Evolutionary conservation across 2,888 invertebrate genomes (phyloP), one percentile per base, ranked within the genome.

Genomic region (Drosophila trichaetosa): DNA sequence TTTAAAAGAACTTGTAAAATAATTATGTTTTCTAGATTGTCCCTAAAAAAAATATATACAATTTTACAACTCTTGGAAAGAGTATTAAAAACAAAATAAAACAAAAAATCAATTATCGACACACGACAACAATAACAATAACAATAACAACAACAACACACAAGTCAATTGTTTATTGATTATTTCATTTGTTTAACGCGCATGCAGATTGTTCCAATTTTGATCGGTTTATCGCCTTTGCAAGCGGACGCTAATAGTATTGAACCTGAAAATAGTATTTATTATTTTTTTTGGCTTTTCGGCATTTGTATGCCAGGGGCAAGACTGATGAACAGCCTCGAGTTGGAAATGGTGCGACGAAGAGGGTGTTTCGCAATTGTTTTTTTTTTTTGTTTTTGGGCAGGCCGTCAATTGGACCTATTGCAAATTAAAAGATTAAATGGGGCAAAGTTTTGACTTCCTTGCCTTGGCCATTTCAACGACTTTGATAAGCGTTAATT

Each of bases 201-300:
- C 71, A 46, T 52, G 76, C 73, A 66, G 73, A 83, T 73, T 85
- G 84, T 86, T 85, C 84, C 84, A 86, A 81, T 88, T 85, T 85
- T 86, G 79, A 85, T 88, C 87, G 87, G 81, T 83, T 81, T 85
- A 88, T 83, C 79, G 79, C 48, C 54, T 77, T 83, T 80, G 79
- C 81, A 77, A 79, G 81, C 78, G 83, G 71, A 65, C 76, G 87
- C 79, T 85, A 85, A 85, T 88, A 81, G 87, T 66, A 88, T 85
- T 83, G 84, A 88, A 86, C 89, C 81, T 79, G 83, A 84, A 61
- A 63, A 34, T 29, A 31, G 18, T 51, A n/a, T 49, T 62, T 34
- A 36, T 62, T 34, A 40, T 24, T 42, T 34, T 62, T 62, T 36
- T 18, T 36, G 18, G 10, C 21, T 16, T 13, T 59, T 46, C 53